These are phyloP conservation scores for Jacana jacana DNA, from an alignment of 2,113 vertebrate species.

Conservation along the genomic window DNA sequence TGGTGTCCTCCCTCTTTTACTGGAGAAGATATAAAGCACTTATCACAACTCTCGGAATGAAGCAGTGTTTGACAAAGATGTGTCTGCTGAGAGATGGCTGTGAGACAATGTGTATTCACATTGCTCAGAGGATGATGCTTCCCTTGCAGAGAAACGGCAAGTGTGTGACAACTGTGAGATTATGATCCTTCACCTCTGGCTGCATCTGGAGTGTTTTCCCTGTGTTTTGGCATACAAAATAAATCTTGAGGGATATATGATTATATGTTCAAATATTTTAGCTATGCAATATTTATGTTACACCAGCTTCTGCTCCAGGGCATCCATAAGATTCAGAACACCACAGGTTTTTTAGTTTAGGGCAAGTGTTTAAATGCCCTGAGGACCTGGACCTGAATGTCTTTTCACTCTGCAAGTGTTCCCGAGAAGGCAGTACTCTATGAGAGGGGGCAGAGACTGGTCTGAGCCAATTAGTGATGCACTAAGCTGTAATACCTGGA, in stretches of 20 bases:
- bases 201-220: not conserved
- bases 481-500: not conserved
- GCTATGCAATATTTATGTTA: not conserved
- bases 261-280: not conserved
- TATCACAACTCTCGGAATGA: not conserved
- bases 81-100: not conserved
- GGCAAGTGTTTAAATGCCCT: not conserved
- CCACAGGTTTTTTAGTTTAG: not conserved
- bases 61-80: not conserved
- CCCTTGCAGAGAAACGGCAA: not conserved
- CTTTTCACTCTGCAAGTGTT: not conserved
- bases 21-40: not conserved
- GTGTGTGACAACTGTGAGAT: not conserved
- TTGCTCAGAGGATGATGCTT: not conserved
- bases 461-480: not conserved
- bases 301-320: not conserved
- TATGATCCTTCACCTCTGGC: not conserved
- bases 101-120: not conserved
- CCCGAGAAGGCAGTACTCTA: not conserved
- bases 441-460: not conserved
- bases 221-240: not conserved
- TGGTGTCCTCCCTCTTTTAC: not conserved
- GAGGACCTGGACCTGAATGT: not conserved
- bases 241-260: not conserved
- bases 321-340: not conserved